phyloP scores from a whole-genome alignment of 2,113 vertebrate species.

The Zosterops borbonicus region DNA sequence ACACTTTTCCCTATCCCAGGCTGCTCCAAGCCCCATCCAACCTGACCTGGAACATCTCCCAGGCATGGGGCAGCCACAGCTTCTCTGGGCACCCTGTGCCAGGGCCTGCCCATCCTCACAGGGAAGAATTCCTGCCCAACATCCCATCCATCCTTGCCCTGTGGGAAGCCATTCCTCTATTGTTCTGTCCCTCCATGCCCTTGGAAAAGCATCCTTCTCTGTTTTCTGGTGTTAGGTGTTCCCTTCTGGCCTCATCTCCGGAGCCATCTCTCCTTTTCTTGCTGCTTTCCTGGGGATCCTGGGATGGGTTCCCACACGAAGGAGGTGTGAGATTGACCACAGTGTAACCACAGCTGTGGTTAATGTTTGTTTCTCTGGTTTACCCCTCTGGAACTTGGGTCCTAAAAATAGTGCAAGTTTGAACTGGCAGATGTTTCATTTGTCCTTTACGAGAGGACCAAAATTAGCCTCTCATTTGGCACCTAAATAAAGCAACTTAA shows the following conservation, averaged over 20 bases:
- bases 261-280: neutral
- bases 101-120: rapidly evolving
- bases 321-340: neutral
- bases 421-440: constrained; percentile 76
- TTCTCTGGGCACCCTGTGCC: neutral
- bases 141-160: neutral
- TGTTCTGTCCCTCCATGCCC: neutral
- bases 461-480: constrained; percentile 78
- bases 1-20: neutral
- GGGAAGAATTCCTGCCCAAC: rapidly evolving
- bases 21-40: rapidly evolving
- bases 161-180: neutral
- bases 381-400: constrained; percentile 32
- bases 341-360: neutral
- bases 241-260: neutral
- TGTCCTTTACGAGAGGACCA: constrained; percentile 72
- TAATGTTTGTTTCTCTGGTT: neutral
- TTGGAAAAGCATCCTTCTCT: neutral
- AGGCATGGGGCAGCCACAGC: neutral
- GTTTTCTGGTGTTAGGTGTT: neutral
- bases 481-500: constrained; percentile 75
- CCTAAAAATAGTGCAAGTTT: constrained; percentile 75
- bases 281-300: neutral
- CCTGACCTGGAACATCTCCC: neutral
- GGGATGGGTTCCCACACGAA: rapidly evolving